phyloP scores from a whole-genome alignment of 2,888 invertebrate species.

The Scaptodrosophila latifasciaeformis region DNA sequence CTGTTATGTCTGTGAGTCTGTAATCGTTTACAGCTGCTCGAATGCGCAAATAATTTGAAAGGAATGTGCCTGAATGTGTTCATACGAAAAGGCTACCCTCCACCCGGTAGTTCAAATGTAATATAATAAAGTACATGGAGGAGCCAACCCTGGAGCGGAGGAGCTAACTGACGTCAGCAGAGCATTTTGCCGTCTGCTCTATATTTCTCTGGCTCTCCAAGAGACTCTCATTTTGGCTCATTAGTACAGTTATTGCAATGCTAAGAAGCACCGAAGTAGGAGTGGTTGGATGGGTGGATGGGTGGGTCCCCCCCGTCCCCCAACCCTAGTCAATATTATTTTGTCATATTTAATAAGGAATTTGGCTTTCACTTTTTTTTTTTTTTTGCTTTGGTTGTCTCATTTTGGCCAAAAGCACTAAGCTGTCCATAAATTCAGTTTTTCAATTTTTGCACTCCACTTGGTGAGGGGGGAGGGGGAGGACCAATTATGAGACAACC shows the following conservation, averaged over 20 bases:
- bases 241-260: background rate
- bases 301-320: constrained; percentile 16
- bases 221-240: background rate
- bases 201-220: no score
- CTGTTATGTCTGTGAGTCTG: constrained; percentile 41
- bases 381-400: background rate
- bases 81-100: constrained; percentile 46
- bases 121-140: background rate
- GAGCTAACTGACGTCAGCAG: background rate
- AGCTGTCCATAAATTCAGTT: no score
- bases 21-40: constrained; percentile 73
- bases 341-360: constrained; percentile 68
- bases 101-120: constrained; percentile 6
- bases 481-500: no score
- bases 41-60: constrained; percentile 69
- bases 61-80: constrained; percentile 54
- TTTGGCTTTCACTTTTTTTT: constrained; percentile 51
- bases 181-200: background rate
- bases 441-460: no score
- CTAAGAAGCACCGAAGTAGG: background rate
- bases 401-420: no score
- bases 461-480: no score
- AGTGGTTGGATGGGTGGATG: constrained; percentile 10
- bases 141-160: background rate
- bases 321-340: constrained; percentile 40